Percentiles rank a stretch among this genome's conserved stretches.
Conservation (phyloP, 2,797 vertebrate genomes). For the Salmo trutta region DNA sequence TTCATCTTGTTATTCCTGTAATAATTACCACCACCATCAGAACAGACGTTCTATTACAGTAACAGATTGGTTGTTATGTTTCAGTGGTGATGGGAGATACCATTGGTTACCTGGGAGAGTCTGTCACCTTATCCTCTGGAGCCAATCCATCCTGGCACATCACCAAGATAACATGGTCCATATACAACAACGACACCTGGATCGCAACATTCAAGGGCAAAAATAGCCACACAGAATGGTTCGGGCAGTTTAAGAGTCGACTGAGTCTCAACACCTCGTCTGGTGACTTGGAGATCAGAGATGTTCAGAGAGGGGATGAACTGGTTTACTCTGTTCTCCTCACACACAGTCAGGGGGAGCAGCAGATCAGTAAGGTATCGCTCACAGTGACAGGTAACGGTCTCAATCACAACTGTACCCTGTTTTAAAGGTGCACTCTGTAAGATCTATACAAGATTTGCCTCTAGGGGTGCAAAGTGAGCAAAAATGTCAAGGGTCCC, state of each 20-base stretch:
- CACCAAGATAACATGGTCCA: constrained; percentile 48
- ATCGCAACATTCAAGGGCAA: neutral
- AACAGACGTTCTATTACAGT: neutral
- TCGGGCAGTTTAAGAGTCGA: constrained; percentile 14
- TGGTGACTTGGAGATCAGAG: constrained; percentile 56
- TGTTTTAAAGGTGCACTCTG: neutral
- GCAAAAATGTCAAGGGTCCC: too few relatives aligned
- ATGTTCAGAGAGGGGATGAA: neutral
- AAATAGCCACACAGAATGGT: accelerated
- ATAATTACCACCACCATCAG: neutral
- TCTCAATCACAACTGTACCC: neutral
- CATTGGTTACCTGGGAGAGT: constrained; percentile 17
- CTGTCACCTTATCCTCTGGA: constrained; percentile 24
- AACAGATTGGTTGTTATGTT: neutral
- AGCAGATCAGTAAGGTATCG: accelerated
- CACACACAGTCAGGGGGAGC: accelerated
- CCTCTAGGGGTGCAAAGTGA: too few relatives aligned
- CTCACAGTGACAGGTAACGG: constrained; percentile 51
- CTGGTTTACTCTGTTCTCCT: constrained; percentile 38
- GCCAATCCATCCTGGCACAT: neutral
- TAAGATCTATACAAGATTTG: neutral
- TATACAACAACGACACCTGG: constrained; percentile 50
- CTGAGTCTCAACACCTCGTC: constrained; percentile 19
- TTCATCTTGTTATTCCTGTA: too few relatives aligned
- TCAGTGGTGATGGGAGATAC: neutral